These are phyloP conservation scores for Heterodera carotae DNA, from an alignment of 1,140 invertebrate species.

Conservation along the genomic window DNA sequence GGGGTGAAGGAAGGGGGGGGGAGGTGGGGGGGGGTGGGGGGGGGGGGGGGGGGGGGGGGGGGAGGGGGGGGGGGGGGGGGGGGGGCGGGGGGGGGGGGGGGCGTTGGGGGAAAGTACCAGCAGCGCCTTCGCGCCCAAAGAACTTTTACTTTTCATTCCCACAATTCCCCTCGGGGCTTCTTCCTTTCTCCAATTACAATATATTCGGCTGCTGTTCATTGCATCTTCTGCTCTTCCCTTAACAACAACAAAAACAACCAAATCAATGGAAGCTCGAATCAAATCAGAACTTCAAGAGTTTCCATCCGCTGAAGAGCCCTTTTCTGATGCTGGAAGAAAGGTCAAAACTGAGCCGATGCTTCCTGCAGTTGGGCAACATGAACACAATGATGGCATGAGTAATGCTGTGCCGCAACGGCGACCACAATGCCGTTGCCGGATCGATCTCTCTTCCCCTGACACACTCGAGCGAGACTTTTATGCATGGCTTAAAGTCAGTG, in stretches of 20 bases:
- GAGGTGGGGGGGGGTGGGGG: no score
- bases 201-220: slow-evolving; percentile 8
- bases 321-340: background rate
- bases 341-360: background rate
- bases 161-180: slow-evolving; percentile 2
- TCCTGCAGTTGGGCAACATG: no score
- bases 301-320: background rate
- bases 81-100: background rate
- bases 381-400: background rate
- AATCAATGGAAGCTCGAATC: slow-evolving; percentile 2
- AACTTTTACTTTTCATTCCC: slow-evolving; percentile 19
- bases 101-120: background rate
- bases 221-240: background rate
- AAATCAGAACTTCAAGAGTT: slow-evolving; percentile 9
- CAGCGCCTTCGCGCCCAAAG: no score
- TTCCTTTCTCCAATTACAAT: slow-evolving; percentile 13
- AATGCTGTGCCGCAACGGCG: background rate
- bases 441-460: slow-evolving; percentile 58
- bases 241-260: background rate
- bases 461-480: slow-evolving; percentile 62
- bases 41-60: background rate
- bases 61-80: no score
- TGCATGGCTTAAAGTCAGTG: slow-evolving; percentile 60
- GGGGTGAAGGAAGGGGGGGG: background rate
- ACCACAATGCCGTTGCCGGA: slow-evolving; percentile 51